Evolutionary conservation across 2,113 vertebrate species (phyloP), one percentile per base, ranked within the genome.

Genomic region (Entosphenus tridentatus): DNA sequence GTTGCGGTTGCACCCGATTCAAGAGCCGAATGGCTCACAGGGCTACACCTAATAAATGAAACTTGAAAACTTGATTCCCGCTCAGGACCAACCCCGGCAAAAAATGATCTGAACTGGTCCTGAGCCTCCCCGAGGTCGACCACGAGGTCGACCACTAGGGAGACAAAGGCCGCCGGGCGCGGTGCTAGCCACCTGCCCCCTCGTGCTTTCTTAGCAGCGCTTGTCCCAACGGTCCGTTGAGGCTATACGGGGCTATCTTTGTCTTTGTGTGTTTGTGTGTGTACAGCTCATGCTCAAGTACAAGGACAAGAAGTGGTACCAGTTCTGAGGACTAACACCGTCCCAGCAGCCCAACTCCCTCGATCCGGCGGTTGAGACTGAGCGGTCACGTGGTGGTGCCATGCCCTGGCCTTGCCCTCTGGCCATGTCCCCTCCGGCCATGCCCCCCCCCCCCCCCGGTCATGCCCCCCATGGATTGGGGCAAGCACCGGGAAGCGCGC

Each of bases 291-390:
- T 98, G 93, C 76, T 95, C 77, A 98, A 98, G 81, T 96, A 86
- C 82, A 98, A 97, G 82, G 93, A 98, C 80, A 98, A 98, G 78
- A 98, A 96, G 76, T 98, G 93, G 93, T 98, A 98, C 84, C 93
- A 98, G 76, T 89, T 98, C 86, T 98, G 85, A 98, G 82, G 72
- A 73, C 6, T 59, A 21, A 65, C 9, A 16, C 21, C n/a, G 62
- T 21, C 62, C 21, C 62, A 9, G 62, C 8, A 65, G 21, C n/a
- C n/a, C n/a, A 16, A 21, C 62, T 16, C 21, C 62, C 8, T 65
- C 21, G n/a, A 8, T 65, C n/a, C 62, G n/a, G n/a, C 62, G 21
- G 62, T n/a, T 21, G n/a, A 16, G 62, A 65, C 62, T 9, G 62
- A 16, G 62, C 62, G 8, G n/a, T n/a, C 10, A 11, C 2, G n/a